Conservation (phyloP, 1,140 invertebrate genomes). For the Papilio aristodemus region DNA sequence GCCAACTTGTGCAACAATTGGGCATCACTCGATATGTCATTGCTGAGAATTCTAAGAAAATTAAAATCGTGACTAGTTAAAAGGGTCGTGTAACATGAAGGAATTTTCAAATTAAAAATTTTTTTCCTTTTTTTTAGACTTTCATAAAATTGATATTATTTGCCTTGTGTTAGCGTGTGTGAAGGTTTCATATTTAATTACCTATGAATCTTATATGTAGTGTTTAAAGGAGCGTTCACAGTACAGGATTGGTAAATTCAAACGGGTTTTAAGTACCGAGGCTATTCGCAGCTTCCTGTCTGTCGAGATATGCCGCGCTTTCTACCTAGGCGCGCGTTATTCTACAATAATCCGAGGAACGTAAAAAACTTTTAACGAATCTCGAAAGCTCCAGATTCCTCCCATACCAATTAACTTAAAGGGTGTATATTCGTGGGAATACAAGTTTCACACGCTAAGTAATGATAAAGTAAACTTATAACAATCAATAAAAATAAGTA, state of each 20-base stretch:
- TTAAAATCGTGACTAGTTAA: no score
- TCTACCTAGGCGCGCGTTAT: neutral
- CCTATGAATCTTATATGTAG: neutral
- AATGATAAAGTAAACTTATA: no score
- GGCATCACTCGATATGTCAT: no score
- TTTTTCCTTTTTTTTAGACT: no score
- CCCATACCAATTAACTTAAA: neutral
- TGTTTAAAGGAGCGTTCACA: neutral
- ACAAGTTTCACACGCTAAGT: neutral
- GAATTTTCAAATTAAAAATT: no score
- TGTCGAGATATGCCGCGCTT: neutral
- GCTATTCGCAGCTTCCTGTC: neutral
- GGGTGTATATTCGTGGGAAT: neutral
- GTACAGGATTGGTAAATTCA: neutral
- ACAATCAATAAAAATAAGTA: no score
- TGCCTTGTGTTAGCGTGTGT: no score
- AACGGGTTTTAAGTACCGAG: neutral
- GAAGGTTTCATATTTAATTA: neutral
- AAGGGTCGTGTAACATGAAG: no score
- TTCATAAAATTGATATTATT: no score
- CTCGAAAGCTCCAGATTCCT: neutral
- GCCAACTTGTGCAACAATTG: no score
- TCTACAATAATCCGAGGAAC: neutral
- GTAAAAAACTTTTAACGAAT: neutral
- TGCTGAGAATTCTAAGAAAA: no score